Evolutionary conservation across 2,888 invertebrate genomes (phyloP).

Genomic region (Drepana falcataria): DNA sequence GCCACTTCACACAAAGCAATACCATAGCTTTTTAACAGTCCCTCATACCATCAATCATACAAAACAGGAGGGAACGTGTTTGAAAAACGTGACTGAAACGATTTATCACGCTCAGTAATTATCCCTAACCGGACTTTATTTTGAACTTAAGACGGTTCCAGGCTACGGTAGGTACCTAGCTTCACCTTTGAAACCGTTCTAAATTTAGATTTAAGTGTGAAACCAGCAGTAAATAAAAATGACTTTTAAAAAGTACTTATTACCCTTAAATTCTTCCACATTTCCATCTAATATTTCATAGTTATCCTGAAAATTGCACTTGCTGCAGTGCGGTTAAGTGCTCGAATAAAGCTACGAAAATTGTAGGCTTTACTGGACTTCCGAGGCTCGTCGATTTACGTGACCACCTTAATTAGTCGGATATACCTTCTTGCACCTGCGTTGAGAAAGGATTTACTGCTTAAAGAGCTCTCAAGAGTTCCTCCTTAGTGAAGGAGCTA

Average conservation of each 20-base stretch:
- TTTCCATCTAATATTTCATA: background rate
- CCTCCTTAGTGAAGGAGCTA: conserved; percentile 8
- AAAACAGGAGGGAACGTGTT: conserved; percentile 21
- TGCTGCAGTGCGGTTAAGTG: conserved; percentile 40
- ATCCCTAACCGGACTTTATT: conserved; percentile 24
- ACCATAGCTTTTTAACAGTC: conserved; percentile 23
- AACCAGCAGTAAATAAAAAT: conserved; percentile 6
- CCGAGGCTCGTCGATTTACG: conserved; percentile 44
- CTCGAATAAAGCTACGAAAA: conserved; percentile 35
- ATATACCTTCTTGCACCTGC: conserved; percentile 58
- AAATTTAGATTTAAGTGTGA: background rate
- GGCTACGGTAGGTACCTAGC: too few species aligned
- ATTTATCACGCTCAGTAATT: conserved; percentile 37
- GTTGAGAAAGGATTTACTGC: conserved; percentile 48
- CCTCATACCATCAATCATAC: conserved; percentile 26
- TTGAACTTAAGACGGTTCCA: conserved; percentile 20
- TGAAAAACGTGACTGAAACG: conserved; percentile 34
- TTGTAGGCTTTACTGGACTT: conserved; percentile 46
- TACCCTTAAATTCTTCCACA: background rate
- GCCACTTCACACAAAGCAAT: conserved; percentile 24
- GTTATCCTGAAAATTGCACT: conserved; percentile 1
- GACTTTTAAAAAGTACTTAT: background rate
- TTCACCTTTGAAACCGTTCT: too few species aligned
- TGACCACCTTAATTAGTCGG: conserved; percentile 59
- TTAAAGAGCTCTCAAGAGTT: conserved; percentile 33